Evolutionary conservation across 2,797 vertebrate species (phyloP).

Genomic region (Capromys pilorides): DNA sequence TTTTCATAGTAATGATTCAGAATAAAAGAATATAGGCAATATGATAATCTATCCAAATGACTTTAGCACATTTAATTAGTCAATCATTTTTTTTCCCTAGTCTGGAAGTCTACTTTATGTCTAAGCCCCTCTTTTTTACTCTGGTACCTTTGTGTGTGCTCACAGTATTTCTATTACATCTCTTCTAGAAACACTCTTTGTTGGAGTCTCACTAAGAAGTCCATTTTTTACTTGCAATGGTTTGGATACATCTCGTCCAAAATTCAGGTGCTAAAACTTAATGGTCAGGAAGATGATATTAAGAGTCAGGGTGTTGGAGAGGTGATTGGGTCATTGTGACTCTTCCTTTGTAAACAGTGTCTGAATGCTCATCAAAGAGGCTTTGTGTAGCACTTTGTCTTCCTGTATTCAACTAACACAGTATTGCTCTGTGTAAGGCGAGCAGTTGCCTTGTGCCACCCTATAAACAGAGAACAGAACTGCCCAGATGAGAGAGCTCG

Average conservation of each 20-base stretch:
- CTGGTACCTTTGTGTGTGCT: background rate
- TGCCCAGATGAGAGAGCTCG: background rate
- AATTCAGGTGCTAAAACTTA: background rate
- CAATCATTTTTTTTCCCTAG: background rate
- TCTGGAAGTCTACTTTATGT: background rate
- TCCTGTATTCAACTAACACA: background rate
- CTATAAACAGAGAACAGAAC: background rate
- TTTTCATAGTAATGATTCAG: no score
- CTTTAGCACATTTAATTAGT: background rate
- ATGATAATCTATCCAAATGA: no score
- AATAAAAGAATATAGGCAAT: no score
- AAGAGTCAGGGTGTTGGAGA: background rate
- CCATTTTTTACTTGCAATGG: background rate
- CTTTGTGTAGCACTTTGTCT: background rate
- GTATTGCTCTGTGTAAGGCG: background rate
- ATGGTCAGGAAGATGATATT: background rate
- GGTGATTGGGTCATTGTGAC: no score
- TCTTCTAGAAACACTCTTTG: background rate
- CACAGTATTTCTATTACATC: background rate
- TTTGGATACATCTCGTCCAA: background rate
- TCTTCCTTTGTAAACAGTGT: background rate
- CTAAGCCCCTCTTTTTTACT: background rate
- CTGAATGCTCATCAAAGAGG: background rate
- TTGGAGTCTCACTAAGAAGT: background rate
- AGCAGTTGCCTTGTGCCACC: fast-evolving